Percentiles rank a stretch among this genome's conserved stretches.
Conservation (phyloP, 2,113 vertebrate species). For the Colistium nudipinnis region DNA sequence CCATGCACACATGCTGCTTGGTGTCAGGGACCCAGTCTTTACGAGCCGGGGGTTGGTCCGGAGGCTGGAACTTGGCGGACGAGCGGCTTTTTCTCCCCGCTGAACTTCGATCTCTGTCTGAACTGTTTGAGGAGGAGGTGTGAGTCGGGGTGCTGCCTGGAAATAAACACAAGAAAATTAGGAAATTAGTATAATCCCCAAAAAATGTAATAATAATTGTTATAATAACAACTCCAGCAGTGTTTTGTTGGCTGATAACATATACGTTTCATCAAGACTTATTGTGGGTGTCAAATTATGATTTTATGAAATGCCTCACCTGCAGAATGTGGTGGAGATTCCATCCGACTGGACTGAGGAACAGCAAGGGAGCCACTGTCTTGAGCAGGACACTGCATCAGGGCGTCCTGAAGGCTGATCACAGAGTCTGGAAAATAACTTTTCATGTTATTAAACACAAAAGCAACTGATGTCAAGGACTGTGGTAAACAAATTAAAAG, state of each 20-base stretch:
- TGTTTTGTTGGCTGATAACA: not conserved
- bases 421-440: slow-evolving; percentile 84
- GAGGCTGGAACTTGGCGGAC: slow-evolving; percentile 88
- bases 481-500: not conserved
- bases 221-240: slow-evolving; percentile 6
- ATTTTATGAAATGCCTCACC: slow-evolving; percentile 73
- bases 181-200: too few species aligned
- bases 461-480: not conserved
- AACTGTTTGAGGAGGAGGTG: slow-evolving; percentile 59
- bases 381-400: slow-evolving; percentile 81
- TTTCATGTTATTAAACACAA: not conserved
- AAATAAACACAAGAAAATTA: not conserved
- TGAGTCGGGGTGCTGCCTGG: slow-evolving; percentile 79
- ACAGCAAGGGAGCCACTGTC: slow-evolving; percentile 78
- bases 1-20: slow-evolving; percentile 88
- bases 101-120: slow-evolving; percentile 69
- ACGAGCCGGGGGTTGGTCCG: slow-evolving; percentile 86
- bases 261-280: not conserved
- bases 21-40: slow-evolving; percentile 95
- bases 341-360: slow-evolving; percentile 72
- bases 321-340: slow-evolving; percentile 75
- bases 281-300: not conserved
- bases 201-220: too few species aligned
- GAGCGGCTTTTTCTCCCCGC: slow-evolving; percentile 73
- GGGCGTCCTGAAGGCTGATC: slow-evolving; percentile 86